Base-by-base conservation (phyloP, 2,113 vertebrate species). In the Apodemus speciosus region DNA sequence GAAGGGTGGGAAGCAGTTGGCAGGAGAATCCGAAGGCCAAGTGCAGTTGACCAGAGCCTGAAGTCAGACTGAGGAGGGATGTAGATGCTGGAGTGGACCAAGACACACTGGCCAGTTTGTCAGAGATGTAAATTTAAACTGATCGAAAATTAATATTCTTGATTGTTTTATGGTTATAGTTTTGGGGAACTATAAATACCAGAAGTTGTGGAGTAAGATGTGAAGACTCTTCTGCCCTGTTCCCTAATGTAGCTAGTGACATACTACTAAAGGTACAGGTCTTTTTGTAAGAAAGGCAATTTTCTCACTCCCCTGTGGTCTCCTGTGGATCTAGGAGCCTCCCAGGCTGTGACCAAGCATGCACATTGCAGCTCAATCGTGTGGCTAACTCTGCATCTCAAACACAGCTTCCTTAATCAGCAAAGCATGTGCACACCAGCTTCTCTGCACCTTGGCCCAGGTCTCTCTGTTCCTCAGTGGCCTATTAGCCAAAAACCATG, bases 91-190 rank as follows among this genome's bases (percentile, higher is more conserved):
- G 32, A 9, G n/a, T 21, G 2, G 13, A 38, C 49, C 49, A 92
- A 18, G 35, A 76, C 8, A 53, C 32, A 30, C 53, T 72, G 53
- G 38, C 35, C 21, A 66, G n/a, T 68, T 62, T 81, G 86, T 38
- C 43, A 25, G 30, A 58, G 80, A 9, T 76, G 69, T 81, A 85
- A 94, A 88, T 64, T 56, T 14, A 92, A 43, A 53, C 9, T 32
- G 58, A 64, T 46, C 20, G 62, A 79, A 92, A 85, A 71, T 5
- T 11, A 87, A 18, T 56, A 85, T 46, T 51, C 20, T 43, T 71
- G 51, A 30, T 73, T 80, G 75, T 88, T 75, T 91, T 20, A 62
- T 38, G 51, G 69, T 51, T 91, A 85, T 32, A 90, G 71, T 77
- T 92, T 53, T 69, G 32, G 81, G 40, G 10, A 90, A 38, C 38